Percentiles rank a stretch among this genome's conserved stretches.
Evolutionary conservation across 2,888 invertebrate species (phyloP).

Genomic region (Perdita meconis): DNA sequence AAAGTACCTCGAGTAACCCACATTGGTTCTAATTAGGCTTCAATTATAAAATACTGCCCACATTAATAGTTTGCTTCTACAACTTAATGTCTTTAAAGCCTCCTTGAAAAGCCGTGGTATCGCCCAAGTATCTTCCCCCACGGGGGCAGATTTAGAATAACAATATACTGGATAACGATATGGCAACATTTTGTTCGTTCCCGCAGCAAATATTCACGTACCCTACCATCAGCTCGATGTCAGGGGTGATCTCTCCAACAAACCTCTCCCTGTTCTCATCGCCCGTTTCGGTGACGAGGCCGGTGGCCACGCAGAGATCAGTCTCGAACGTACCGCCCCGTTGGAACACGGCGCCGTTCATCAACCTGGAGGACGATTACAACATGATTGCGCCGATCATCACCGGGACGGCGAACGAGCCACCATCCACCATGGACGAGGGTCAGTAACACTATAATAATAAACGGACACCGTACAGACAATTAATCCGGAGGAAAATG

Average conservation of each 20-base stretch:
- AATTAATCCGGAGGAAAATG: too few relatives aligned
- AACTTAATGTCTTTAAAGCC: too few relatives aligned
- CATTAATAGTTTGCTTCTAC: too few relatives aligned
- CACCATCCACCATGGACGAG: constrained; percentile 82
- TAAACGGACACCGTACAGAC: too few relatives aligned
- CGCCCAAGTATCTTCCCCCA: too few relatives aligned
- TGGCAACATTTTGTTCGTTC: background rate
- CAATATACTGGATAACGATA: too few relatives aligned
- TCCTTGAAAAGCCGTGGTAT: too few relatives aligned
- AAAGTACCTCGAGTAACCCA: too few relatives aligned
- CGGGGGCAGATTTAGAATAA: too few relatives aligned
- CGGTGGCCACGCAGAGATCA: constrained; percentile 89
- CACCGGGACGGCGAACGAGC: constrained; percentile 85
- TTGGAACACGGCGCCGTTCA: constrained; percentile 95
- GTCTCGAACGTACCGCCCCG: constrained; percentile 86
- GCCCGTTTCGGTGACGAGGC: constrained; percentile 87
- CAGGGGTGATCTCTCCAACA: constrained; percentile 95
- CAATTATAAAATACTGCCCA: too few relatives aligned
- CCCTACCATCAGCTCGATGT: constrained; percentile 93
- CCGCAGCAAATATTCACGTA: constrained; percentile 94
- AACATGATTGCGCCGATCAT: constrained; percentile 94
- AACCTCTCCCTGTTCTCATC: constrained; percentile 94
- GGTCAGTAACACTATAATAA: constrained; percentile 68
- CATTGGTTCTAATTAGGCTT: too few relatives aligned
- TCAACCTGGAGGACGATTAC: constrained; percentile 96